Conservation (phyloP, 1,140 invertebrate species). For the Procambarus clarkii region DNA sequence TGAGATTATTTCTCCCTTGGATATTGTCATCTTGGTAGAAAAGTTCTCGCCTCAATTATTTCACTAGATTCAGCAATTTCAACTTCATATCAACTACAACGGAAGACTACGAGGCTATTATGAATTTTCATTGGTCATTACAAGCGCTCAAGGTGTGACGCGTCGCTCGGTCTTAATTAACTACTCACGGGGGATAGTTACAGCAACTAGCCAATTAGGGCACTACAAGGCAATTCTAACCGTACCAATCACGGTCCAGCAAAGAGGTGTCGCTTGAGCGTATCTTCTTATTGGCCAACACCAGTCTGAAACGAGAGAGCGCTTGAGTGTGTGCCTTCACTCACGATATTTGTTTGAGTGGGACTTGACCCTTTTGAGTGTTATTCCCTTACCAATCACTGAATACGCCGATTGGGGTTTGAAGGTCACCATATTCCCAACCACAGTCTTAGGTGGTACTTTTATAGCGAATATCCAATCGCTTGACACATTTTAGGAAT, state of each 20-base stretch:
- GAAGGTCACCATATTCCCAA: too few species aligned
- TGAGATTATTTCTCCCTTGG: conserved; percentile 44
- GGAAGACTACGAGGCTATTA: conserved; percentile 55
- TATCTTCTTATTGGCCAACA: neutral
- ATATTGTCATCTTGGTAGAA: conserved; percentile 53
- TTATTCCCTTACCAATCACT: too few species aligned
- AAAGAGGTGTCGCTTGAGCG: conserved; percentile 28
- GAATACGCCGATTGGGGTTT: too few species aligned
- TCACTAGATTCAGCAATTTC: conserved; percentile 51
- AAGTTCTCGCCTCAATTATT: conserved; percentile 47
- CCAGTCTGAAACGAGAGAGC: neutral
- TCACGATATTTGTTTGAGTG: neutral
- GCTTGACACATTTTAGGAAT: too few species aligned
- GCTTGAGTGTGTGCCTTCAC: neutral
- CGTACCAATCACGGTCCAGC: conserved; percentile 48
- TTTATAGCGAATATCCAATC: too few species aligned
- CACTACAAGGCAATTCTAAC: conserved; percentile 46
- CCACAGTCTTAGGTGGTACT: too few species aligned
- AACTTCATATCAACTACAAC: conserved; percentile 60
- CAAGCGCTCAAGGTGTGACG: conserved; percentile 39
- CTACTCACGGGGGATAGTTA: conserved; percentile 44
- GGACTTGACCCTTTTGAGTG: too few species aligned
- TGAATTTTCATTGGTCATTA: conserved; percentile 69
- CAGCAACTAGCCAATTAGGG: conserved; percentile 57
- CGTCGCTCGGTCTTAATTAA: conserved; percentile 36